Evolutionary conservation across 1,140 invertebrate genomes (phyloP).

Genomic region (Spodoptera litura): DNA sequence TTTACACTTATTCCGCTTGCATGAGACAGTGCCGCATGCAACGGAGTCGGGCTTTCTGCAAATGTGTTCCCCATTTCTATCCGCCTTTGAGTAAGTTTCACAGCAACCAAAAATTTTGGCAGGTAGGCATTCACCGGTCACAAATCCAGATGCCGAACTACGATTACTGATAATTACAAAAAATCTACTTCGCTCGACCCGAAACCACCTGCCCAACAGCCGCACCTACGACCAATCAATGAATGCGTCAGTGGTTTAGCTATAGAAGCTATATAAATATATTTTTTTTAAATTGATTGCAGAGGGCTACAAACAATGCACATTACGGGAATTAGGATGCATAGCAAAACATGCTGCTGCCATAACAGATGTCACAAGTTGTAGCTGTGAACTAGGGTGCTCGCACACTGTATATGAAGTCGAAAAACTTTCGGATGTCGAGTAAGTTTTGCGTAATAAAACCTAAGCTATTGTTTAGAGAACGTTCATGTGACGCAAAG

Average conservation of each 20-base stretch:
- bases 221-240: too few species aligned
- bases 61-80: constrained; percentile 90
- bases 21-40: constrained; percentile 90
- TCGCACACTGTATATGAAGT: constrained; percentile 91
- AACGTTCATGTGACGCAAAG: background rate
- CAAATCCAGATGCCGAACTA: too few species aligned
- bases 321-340: constrained; percentile 86
- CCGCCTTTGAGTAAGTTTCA: constrained; percentile 80
- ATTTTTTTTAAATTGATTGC: constrained; percentile 17
- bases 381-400: constrained; percentile 90
- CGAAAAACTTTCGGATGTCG: constrained; percentile 88
- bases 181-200: too few species aligned
- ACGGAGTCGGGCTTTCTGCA: constrained; percentile 86
- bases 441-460: constrained; percentile 72
- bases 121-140: too few species aligned
- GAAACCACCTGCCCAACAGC: too few species aligned
- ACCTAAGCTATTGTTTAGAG: background rate
- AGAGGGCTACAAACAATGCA: constrained; percentile 87
- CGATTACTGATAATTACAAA: too few species aligned
- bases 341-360: constrained; percentile 85
- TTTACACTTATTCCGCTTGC: constrained; percentile 90
- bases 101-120: too few species aligned
- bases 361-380: constrained; percentile 87
- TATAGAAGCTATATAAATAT: too few species aligned
- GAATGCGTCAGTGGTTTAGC: too few species aligned